Percentiles rank a stretch among this genome's conserved stretches.
Evolutionary conservation across 2,888 invertebrate species (phyloP).

Genomic region (Chrysotoxum bicinctum): DNA sequence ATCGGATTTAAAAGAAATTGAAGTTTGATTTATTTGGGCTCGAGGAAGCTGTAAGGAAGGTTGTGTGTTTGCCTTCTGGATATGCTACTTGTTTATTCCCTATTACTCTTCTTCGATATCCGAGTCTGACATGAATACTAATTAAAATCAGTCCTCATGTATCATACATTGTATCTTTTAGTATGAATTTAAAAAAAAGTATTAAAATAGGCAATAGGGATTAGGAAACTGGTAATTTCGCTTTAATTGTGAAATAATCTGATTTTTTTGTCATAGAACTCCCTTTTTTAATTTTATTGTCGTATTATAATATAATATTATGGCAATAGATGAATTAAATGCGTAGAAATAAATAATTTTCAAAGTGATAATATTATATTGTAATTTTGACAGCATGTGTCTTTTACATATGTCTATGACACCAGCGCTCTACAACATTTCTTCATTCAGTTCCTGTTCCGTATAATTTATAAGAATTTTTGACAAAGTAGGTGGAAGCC

Average conservation of each 20-base stretch:
- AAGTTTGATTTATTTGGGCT: constrained; percentile 50
- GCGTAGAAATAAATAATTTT: no score
- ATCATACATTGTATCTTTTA: neutral
- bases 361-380: no score
- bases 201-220: neutral
- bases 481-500: no score
- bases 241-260: neutral
- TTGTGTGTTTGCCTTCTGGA: neutral
- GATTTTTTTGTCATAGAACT: neutral
- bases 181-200: neutral
- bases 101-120: neutral
- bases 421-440: no score
- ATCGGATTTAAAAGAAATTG: constrained; percentile 48
- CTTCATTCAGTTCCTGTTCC: no score
- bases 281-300: neutral
- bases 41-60: neutral
- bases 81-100: neutral
- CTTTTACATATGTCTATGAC: no score
- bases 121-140: neutral
- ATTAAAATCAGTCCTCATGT: neutral
- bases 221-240: neutral
- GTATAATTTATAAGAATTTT: no score
- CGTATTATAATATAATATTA: no score
- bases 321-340: no score
- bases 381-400: no score